phyloP scores from a whole-genome alignment of 2,888 invertebrate genomes.

The Apocheima hispidaria region DNA sequence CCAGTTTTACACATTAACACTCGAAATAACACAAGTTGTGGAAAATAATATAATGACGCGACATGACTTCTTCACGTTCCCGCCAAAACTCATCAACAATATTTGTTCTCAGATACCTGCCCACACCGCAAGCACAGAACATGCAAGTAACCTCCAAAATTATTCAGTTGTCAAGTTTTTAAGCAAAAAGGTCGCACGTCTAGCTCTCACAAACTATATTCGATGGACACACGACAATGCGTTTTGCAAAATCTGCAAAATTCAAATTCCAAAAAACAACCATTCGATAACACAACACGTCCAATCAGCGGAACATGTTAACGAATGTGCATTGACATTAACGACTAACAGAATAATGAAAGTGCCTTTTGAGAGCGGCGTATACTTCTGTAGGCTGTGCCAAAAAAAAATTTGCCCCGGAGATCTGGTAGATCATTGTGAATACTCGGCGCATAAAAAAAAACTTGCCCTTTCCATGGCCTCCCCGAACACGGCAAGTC shows the following conservation, averaged over 20 bases:
- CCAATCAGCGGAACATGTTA: not conserved
- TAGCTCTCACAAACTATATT: not conserved
- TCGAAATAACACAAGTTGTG: no score
- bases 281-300: not conserved
- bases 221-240: not conserved
- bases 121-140: not conserved
- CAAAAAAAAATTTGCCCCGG: not conserved
- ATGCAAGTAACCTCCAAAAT: not conserved
- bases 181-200: not conserved
- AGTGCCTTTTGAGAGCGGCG: not conserved
- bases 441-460: not conserved
- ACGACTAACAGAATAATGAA: not conserved
- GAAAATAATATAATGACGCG: no score
- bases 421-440: not conserved
- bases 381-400: not conserved
- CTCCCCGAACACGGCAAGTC: not conserved
- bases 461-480: not conserved
- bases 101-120: not conserved
- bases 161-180: not conserved
- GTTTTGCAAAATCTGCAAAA: slow-evolving; percentile 1
- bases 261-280: not conserved
- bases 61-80: no score
- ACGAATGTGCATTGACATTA: not conserved
- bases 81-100: no score
- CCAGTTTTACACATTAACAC: no score